A percentile compares a stretch with the other conserved stretches of the same genome.
Evolutionary conservation across 2,888 invertebrate genomes (phyloP).

Genomic region (Plebejus anna): DNA sequence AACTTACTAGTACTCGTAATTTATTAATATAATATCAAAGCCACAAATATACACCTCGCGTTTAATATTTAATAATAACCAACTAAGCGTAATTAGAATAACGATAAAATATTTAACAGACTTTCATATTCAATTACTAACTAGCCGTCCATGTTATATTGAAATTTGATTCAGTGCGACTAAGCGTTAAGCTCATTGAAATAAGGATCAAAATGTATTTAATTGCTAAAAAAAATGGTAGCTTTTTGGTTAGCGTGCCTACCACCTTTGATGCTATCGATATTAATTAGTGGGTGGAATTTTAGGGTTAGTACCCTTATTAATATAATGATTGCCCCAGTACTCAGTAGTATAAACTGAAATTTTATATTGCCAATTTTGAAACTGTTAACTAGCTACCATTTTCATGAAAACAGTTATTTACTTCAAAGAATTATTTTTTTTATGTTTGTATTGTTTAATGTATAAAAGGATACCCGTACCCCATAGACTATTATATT

Average conservation of each 20-base stretch:
- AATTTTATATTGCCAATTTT: neutral
- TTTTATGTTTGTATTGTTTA: too few relatives aligned
- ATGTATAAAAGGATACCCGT: too few relatives aligned
- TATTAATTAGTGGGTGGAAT: slow-evolving; percentile 20
- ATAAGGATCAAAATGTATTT: neutral
- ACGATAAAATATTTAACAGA: neutral
- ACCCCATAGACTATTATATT: too few relatives aligned
- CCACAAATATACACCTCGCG: neutral
- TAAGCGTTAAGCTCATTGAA: neutral
- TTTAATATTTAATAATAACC: slow-evolving; percentile 13
- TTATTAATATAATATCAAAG: neutral
- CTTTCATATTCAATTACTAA: slow-evolving; percentile 20
- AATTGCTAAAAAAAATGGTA: neutral
- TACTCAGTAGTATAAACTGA: neutral
- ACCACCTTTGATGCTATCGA: slow-evolving; percentile 25
- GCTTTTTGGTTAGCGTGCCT: slow-evolving; percentile 17
- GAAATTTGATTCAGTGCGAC: neutral
- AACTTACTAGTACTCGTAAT: neutral
- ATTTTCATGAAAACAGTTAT: too few relatives aligned
- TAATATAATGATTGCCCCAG: neutral
- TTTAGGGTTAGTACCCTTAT: slow-evolving; percentile 22
- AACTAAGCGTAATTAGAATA: neutral
- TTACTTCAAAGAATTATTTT: too few relatives aligned
- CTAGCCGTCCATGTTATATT: neutral
- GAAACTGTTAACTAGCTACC: too few relatives aligned